These are phyloP conservation scores for Dicycla oo DNA, from an alignment of 2,888 invertebrate species.

Conservation along the genomic window DNA sequence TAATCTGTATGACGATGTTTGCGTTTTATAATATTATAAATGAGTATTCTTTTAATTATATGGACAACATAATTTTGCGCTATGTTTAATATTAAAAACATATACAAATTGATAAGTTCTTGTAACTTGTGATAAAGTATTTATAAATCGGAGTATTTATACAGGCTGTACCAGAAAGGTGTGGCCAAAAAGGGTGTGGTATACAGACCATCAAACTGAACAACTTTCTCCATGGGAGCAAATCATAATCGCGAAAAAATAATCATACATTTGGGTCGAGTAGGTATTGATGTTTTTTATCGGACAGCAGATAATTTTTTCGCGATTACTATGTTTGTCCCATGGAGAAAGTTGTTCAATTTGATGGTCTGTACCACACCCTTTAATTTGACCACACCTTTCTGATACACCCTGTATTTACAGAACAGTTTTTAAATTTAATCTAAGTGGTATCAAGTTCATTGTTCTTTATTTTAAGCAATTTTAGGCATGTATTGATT, in stretches of 20 bases:
- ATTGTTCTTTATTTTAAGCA: not conserved
- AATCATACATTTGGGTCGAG: not conserved
- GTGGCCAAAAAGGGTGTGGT: too few relatives aligned
- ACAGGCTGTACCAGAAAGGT: too few relatives aligned
- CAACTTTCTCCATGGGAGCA: too few relatives aligned
- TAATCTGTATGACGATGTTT: not conserved
- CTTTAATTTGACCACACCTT: too few relatives aligned
- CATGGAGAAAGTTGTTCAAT: too few relatives aligned
- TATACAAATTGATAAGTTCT: not conserved
- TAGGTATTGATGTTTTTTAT: too few relatives aligned
- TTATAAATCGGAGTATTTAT: too few relatives aligned
- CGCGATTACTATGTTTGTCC: too few relatives aligned
- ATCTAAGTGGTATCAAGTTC: not conserved
- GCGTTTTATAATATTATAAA: not conserved
- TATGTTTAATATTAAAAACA: slow-evolving; percentile 20
- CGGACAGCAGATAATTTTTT: too few relatives aligned
- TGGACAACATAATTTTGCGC: slow-evolving; percentile 11
- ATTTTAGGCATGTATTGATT: not conserved
- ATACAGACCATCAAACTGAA: too few relatives aligned
- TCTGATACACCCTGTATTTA: not conserved
- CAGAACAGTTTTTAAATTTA: not conserved
- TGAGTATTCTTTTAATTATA: not conserved
- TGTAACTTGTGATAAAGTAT: not conserved
- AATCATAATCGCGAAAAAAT: too few relatives aligned
- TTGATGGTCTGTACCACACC: too few relatives aligned